Base-by-base conservation (phyloP, 2,797 vertebrate genomes). In the Columba guinea region DNA sequence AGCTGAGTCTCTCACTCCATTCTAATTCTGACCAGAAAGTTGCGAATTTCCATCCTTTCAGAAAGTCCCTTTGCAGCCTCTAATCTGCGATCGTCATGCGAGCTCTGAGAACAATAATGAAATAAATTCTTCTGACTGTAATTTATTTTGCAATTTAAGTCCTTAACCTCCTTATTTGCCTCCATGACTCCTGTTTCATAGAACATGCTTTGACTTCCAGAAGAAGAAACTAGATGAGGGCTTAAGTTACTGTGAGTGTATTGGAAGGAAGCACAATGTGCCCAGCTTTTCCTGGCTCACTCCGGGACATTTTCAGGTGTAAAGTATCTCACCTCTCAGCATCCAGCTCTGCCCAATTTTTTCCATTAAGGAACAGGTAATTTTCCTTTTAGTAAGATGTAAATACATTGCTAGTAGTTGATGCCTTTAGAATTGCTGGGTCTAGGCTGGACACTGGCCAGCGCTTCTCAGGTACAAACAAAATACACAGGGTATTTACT, bases 131-230 rank as follows among this genome's bases (percentile, higher is more conserved):
- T 87, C 70, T 91, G 70, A 71, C 53, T 91, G 55, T n/a, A 83
- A 83, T 94, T 94, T 92, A 71, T 85, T 92, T 91, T 95, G 55
- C 52, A 73, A 3, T 80, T 88, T 84, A 87, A 52, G 59, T 60
- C 68, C 24, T 89, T 89, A 90, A 82, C 59, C n/a, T 70, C 9
- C 22, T 92, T 76, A 51, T 80, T 96, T 94, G 44, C 44, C 55
- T 87, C 62, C 37, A 2, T 62, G 63, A 58, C 55, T 86, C 67
- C 78, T 62, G 28, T 82, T 82, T 64, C 56, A 35, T 27, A 79
- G 53, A 79, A 63, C 5, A 76, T 15, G 16, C 21, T 87, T 87
- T 81, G 55, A 39, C 69, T 65, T 75, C 14, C 21, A 52, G 59
- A 69, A 77, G 24, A 82, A 70, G 35, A 49, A 74, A 84, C 56